Evolutionary conservation across 1,140 invertebrate species (phyloP), one percentile per base, ranked within the genome.

Genomic region (Amyelois transitella): DNA sequence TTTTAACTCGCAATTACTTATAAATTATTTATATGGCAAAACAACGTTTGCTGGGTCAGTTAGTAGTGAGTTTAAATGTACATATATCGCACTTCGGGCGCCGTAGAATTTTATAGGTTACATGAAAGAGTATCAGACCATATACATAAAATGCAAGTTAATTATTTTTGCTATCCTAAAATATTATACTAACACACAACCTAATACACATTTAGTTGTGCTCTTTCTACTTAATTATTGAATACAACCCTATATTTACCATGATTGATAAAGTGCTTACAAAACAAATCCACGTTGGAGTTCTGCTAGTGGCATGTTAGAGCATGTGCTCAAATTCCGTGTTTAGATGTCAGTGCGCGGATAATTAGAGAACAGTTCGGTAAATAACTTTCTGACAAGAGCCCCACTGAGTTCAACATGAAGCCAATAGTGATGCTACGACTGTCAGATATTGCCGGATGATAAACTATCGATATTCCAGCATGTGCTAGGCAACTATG

Each of bases 371-470:
- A 45, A 10, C 18, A 45, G 43, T 18, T 19, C 43, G 19, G 19
- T 45, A 45, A 45, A 45, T 45, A 45, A 45, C 43, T 19, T 45
- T 45, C 43, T 45, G 43, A 45, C 43, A 45, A 45, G 19, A 45
- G 18, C 19, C 43, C 6, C 4, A 45, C 43, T 45, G 18, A 45
- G 43, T 45, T 14, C 12, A 38, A 38, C 32, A 38, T 12, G 22
- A 14, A 38, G 32, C 8, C 32, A n/a, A n/a, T n/a, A n/a, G n/a
- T n/a, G n/a, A n/a, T n/a, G n/a, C n/a, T n/a, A n/a, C n/a, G n/a
- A n/a, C n/a, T n/a, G n/a, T n/a, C n/a, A n/a, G n/a, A n/a, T n/a
- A n/a, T n/a, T n/a, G n/a, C n/a, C n/a, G n/a, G n/a, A n/a, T n/a
- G n/a, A n/a, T n/a, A n/a, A n/a, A n/a, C n/a, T n/a, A n/a, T n/a